phyloP scores from a whole-genome alignment of 2,113 vertebrate genomes.

The Erythrocercus mccallii region DNA sequence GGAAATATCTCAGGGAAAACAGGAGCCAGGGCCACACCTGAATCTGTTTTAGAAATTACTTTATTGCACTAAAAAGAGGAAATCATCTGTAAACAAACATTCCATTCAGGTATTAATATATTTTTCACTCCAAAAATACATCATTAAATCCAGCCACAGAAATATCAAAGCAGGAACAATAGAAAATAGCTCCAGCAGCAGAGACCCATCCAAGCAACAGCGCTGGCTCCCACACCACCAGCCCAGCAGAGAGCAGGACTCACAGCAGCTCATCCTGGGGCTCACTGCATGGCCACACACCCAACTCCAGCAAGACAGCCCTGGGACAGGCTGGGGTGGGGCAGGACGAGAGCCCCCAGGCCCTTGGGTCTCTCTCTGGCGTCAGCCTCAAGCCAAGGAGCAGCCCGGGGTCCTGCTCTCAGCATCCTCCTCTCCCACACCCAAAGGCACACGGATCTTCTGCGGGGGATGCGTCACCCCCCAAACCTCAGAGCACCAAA shows the following conservation, averaged over 20 bases:
- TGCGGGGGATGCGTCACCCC: fast-evolving
- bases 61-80: conserved; percentile 74
- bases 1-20: neutral
- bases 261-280: neutral
- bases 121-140: conserved; percentile 47
- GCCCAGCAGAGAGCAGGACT: neutral
- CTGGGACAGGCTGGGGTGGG: fast-evolving
- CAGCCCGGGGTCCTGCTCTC: neutral
- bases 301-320: neutral
- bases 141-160: conserved; percentile 57
- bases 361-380: neutral
- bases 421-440: neutral
- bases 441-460: neutral
- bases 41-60: conserved; percentile 59
- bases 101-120: conserved; percentile 22
- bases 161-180: conserved; percentile 25
- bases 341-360: neutral
- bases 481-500: neutral
- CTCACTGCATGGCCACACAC: neutral
- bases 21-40: neutral
- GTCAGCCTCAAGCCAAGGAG: neutral
- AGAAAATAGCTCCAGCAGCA: conserved; percentile 17
- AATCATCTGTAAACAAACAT: conserved; percentile 67
- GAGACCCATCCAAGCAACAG: neutral
- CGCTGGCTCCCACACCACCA: neutral